Evolutionary conservation across 1,140 invertebrate genomes (phyloP), one percentile per base, ranked within the genome.

Genomic region (Drosophila subobscura): DNA sequence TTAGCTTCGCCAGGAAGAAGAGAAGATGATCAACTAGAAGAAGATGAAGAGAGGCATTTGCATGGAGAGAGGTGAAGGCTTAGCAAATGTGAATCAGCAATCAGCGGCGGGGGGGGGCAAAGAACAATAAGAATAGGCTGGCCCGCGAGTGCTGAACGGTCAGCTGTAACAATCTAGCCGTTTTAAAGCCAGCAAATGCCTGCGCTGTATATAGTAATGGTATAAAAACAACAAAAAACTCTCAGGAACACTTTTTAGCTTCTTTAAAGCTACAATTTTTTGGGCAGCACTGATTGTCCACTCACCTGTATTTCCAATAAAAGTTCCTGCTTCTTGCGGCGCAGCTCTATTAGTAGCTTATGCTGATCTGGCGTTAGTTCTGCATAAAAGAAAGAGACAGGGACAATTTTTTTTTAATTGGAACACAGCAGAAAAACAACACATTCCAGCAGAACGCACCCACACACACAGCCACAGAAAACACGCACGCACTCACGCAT

Each of bases 291-390:
- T 25, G 33, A 23, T 14, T 52, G 63, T 41, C 33, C 41, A 93
- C 94, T 94, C 92, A 98, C 97, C 95, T 98, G 96, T 88, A 98
- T 99, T 94, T 98, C 97, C 57, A 97, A 93, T 60, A 98, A 92
- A 64, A 99, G 92, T 92, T 98, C 97, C 65, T 96, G 95, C 93
- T 98, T 98, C 84, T 97, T 94, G 83, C 96, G 94, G 75, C 97
- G 93, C 81, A 99, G 97, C 90, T 97, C 96, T 73, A 96, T 95
- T 58, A 99, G 93, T 75, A 97, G 94, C 92, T 97, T 96, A 88
- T 97, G 96, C 92, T 98, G 97, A 88, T 98, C 97, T 23, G 95
- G 94, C 59, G 97, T 97, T 89, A 99, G 92, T 94, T 98, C 97
- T 98, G 93, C 60, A 96, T 59, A 96, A 96, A 70, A 94, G 81